Evolutionary conservation across 2,113 vertebrate genomes (phyloP).

Genomic region (Crypturellus undulatus): DNA sequence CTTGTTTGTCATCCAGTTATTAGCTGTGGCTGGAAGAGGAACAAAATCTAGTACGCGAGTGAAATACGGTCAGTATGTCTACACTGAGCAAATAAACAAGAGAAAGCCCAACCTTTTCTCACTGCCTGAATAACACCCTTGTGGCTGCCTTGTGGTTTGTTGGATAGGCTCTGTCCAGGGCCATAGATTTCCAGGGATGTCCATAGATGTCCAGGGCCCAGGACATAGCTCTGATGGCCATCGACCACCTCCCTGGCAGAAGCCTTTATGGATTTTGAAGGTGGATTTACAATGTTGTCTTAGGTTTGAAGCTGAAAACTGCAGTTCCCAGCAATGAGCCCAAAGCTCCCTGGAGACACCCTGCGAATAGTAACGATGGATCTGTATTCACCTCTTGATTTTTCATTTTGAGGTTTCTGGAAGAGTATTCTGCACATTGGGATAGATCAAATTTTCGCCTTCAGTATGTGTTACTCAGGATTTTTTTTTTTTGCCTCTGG

Average conservation of each 20-base stretch:
- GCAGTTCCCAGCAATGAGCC: background rate
- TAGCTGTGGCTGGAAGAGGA: background rate
- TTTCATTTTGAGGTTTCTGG: background rate
- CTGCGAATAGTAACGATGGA: constrained; percentile 3
- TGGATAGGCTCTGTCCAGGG: background rate
- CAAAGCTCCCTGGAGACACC: background rate
- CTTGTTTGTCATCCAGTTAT: background rate
- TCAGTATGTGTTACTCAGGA: background rate
- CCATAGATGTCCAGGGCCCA: background rate
- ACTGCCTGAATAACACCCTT: background rate
- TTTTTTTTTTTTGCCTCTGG: background rate
- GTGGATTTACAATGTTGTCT: background rate
- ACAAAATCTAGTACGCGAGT: background rate
- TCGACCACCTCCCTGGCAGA: background rate
- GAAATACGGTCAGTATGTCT: background rate
- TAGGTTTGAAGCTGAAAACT: background rate
- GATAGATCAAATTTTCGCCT: background rate
- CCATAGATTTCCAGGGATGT: background rate
- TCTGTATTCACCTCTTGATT: background rate
- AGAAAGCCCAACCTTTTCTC: background rate
- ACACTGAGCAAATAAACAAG: background rate
- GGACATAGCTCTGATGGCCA: background rate
- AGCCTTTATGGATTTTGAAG: background rate
- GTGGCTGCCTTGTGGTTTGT: rapidly evolving
- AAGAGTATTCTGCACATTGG: background rate